Base-by-base conservation (phyloP, 2,113 vertebrate species). In the Siniperca chuatsi region DNA sequence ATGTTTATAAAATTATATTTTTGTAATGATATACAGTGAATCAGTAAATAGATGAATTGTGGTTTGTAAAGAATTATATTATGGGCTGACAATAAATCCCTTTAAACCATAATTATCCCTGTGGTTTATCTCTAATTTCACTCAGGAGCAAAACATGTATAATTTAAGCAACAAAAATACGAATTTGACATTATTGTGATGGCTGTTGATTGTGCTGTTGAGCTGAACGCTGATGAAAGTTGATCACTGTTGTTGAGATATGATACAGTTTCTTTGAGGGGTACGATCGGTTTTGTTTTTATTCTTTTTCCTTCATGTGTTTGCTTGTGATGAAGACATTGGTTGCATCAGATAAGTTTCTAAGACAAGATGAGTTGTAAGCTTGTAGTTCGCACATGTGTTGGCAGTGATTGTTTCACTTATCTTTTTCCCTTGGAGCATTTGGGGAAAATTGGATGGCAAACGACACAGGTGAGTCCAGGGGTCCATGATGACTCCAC, bases 401-500 rank as follows among this genome's bases (percentile, higher is more conserved):
- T 15, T 23, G 37, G 50, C 75, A 68, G 18, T 4, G 12, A 48
- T 48, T 52, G 7, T 4, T 78, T 62, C 58, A 35, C 0, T 62
- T 6, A 33, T 64, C 25, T 57, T 11, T 52, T 0, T 5, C 0
- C 35, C 7, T 21, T 9, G 1, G 54, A 33, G 65, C 29, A 33
- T 60, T 68, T 7, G 46, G 62, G 8, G 66, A 40, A 71, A 60
- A 74, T 44, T 29, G 21, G 23, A 33, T 13, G 11, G 3, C n/a
- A 18, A 42, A 61, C 3, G 20, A 33, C 44, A 23, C 7, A 9
- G 44, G 13, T 21, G 52, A 50, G 15, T 11, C 46, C 46, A 48
- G 46, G 12, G 46, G 13, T 48, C 52, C 52, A 21, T 21, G 52
- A 55, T 11, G 1, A 25, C 9, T 58, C 1, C 15, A 70, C 8